Base-by-base conservation (phyloP, 2,113 vertebrate genomes). In the Sinocyclocheilus grahami region DNA sequence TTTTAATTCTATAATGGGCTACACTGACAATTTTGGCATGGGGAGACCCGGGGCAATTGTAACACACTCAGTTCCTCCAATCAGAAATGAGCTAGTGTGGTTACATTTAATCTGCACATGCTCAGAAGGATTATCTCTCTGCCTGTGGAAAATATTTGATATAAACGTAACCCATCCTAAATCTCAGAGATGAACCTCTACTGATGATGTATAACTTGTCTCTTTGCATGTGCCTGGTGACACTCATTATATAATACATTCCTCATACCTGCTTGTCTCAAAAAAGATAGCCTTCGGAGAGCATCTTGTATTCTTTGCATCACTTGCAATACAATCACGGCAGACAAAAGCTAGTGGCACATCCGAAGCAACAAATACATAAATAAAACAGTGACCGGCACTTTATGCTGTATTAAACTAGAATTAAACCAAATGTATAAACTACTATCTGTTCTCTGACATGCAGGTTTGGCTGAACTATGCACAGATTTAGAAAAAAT, bases 201-300 rank as follows among this genome's bases (percentile, higher is more conserved):
- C 7, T 71, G 3, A 27, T 27, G 24, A 65, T 27, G 12, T 27
- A 65, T 27, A 65, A 65, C 12, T 65, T 65, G n/a, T 27, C n/a
- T 65, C 63, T 65, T 4, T 27, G n/a, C 4, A 7, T 63, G n/a
- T 3, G 4, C 24, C 24, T 65, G 1, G 63, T 20, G 33, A 22
- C 33, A 4, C 33, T 11, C 7, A 39, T 72, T 39, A 72, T 37
- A 33, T 71, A 39, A 39, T 22, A 20, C 10, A 46, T 74, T 42
- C 20, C 71, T 74, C 71, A 74, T 74, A 74, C 71, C 71, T 37
- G 71, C 18, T 74, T 12, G 37, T 39, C 71, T 74, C 20, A 46
- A 20, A 46, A 74, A 46, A 46, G 46, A 74, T 42, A 42, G 71
- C 71, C 20, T n/a, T 74, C 4, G 6, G 18, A 72, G 33, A 72